These are phyloP conservation scores for Aspidoscelis tigris DNA, from an alignment of 2,113 vertebrate species.

Conservation along the genomic window DNA sequence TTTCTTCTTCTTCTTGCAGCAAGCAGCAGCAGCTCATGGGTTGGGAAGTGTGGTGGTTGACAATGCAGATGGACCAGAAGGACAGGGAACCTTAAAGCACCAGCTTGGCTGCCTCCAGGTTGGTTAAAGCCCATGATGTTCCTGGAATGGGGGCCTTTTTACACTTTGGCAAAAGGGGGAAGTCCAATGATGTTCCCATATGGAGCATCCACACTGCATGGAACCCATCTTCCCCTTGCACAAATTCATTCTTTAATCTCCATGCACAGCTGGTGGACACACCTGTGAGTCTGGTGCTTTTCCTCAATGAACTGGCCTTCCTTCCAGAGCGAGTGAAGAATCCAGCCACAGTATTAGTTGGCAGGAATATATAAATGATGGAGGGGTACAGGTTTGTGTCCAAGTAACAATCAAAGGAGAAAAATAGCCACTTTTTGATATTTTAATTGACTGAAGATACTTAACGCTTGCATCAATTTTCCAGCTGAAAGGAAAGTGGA, in stretches of 20 bases:
- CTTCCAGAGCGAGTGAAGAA: neutral
- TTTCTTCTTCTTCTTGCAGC: no score
- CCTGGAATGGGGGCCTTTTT: no score
- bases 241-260: neutral
- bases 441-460: neutral
- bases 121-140: no score
- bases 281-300: neutral
- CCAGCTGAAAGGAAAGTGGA: neutral
- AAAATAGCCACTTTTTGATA: neutral
- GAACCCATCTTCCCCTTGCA: neutral
- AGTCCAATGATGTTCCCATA: no score
- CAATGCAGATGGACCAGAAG: no score
- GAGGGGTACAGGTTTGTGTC: neutral
- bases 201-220: no score
- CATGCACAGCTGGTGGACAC: neutral
- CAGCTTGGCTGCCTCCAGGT: no score
- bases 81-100: no score
- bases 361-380: neutral
- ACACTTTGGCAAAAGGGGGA: no score
- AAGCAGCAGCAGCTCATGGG: no score
- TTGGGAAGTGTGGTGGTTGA: no score
- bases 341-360: neutral
- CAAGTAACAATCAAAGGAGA: neutral
- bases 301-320: neutral
- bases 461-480: neutral